These are phyloP conservation scores for Drosophila falleni DNA, from an alignment of 2,888 invertebrate species.

Conservation along the genomic window DNA sequence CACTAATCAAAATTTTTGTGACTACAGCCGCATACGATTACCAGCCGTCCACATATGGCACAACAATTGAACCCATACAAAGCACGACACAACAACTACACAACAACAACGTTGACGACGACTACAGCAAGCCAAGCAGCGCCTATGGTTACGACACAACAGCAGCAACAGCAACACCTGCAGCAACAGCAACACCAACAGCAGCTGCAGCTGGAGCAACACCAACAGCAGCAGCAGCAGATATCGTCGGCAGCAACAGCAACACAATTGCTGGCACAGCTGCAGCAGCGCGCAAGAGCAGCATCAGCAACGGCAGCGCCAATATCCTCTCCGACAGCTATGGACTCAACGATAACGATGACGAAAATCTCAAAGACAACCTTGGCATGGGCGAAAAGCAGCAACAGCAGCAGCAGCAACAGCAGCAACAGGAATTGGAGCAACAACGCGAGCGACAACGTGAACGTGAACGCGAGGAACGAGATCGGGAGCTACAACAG, in stretches of 20 bases:
- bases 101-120: conserved; percentile 68
- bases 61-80: conserved; percentile 78
- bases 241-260: conserved; percentile 53
- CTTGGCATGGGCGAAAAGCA: conserved; percentile 84
- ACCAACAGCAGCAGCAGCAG: conserved; percentile 46
- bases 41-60: conserved; percentile 84
- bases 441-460: conserved; percentile 54
- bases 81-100: conserved; percentile 74
- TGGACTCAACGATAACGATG: conserved; percentile 83
- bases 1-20: conserved; percentile 75
- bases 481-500: conserved; percentile 59
- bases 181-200: conserved; percentile 44
- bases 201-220: conserved; percentile 34
- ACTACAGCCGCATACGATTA: conserved; percentile 84
- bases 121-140: conserved; percentile 65
- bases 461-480: conserved; percentile 56
- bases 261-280: conserved; percentile 35
- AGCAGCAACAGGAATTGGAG: conserved; percentile 48
- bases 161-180: conserved; percentile 55
- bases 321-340: conserved; percentile 63
- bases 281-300: conserved; percentile 40
- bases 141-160: conserved; percentile 70
- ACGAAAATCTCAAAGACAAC: conserved; percentile 85
- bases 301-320: conserved; percentile 44
- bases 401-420: conserved; percentile 73